phyloP scores from a whole-genome alignment of 2,888 invertebrate genomes.

The Deilephila porcellus region DNA sequence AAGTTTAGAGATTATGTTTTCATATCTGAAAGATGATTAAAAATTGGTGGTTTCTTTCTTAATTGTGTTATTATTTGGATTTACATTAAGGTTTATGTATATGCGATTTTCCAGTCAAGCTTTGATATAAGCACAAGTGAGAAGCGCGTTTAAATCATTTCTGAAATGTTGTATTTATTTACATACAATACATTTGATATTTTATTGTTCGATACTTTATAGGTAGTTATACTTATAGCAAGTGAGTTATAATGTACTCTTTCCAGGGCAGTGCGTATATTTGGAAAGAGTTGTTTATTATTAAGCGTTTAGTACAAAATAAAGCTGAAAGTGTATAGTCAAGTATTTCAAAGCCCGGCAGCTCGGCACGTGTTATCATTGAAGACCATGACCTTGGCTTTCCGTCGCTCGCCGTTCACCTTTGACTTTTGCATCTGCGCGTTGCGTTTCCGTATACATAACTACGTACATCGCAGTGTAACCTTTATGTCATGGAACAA shows the following conservation, averaged over 20 bases:
- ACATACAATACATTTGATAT: too few relatives aligned
- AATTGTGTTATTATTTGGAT: not conserved
- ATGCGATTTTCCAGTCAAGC: too few relatives aligned
- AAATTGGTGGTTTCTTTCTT: not conserved
- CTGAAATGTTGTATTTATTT: too few relatives aligned
- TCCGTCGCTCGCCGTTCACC: slow-evolving; percentile 12
- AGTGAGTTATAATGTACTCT: too few relatives aligned
- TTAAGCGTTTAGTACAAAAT: too few relatives aligned
- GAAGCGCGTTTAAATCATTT: too few relatives aligned
- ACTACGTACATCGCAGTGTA: not conserved
- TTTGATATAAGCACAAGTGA: too few relatives aligned
- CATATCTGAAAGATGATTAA: not conserved
- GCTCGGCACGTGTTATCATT: not conserved
- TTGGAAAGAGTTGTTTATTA: too few relatives aligned
- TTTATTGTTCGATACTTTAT: too few relatives aligned
- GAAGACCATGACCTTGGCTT: slow-evolving; percentile 7
- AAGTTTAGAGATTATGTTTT: not conserved
- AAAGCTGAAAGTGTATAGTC: not conserved
- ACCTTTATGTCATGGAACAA: not conserved
- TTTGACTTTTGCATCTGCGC: slow-evolving; percentile 45
- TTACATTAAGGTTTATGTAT: too few relatives aligned
- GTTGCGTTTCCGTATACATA: slow-evolving; percentile 30
- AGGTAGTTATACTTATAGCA: too few relatives aligned
- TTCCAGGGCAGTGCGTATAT: too few relatives aligned
- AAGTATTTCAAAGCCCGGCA: not conserved